Percentiles rank a stretch among this genome's conserved stretches.
Evolutionary conservation across 2,113 vertebrate genomes (phyloP).

Genomic region (Datnioides undecimradiatus): DNA sequence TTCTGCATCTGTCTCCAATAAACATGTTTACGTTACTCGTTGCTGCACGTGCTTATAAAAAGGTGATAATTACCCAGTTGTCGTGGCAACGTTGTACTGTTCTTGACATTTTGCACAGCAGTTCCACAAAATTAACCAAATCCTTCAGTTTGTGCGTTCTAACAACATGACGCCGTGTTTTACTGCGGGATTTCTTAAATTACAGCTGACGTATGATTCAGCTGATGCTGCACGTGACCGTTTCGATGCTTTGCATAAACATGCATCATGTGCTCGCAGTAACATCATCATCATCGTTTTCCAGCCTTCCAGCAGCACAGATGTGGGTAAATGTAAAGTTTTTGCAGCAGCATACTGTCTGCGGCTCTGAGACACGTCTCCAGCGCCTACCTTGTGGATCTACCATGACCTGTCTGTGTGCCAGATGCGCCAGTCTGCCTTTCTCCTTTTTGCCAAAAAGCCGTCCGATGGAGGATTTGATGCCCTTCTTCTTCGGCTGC

Average conservation of each 20-base stretch:
- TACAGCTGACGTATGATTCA: too few relatives aligned
- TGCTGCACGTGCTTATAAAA: not conserved
- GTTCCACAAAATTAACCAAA: not conserved
- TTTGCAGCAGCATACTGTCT: too few relatives aligned
- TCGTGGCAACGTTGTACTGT: too few relatives aligned
- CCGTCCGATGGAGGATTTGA: slow-evolving; percentile 98
- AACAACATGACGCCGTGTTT: too few relatives aligned
- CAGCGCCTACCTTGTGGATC: slow-evolving; percentile 74
- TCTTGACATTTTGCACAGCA: not conserved
- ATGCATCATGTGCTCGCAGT: too few relatives aligned
- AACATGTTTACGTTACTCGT: not conserved
- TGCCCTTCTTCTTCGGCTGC: slow-evolving; percentile 98
- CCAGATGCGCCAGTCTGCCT: slow-evolving; percentile 91
- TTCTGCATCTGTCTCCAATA: not conserved
- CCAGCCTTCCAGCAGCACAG: too few relatives aligned
- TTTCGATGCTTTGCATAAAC: too few relatives aligned
- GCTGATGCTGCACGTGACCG: too few relatives aligned
- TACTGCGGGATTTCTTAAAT: too few relatives aligned
- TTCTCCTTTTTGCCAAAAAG: slow-evolving; percentile 99
- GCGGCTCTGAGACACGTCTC: not conserved
- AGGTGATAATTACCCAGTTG: not conserved
- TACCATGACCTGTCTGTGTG: slow-evolving; percentile 89
- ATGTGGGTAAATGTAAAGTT: too few relatives aligned
- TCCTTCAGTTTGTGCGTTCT: too few relatives aligned
- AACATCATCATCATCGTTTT: too few relatives aligned